These are phyloP conservation scores for Sylvicapra grimmia DNA, from an alignment of 2,113 vertebrate species.

Conservation along the genomic window DNA sequence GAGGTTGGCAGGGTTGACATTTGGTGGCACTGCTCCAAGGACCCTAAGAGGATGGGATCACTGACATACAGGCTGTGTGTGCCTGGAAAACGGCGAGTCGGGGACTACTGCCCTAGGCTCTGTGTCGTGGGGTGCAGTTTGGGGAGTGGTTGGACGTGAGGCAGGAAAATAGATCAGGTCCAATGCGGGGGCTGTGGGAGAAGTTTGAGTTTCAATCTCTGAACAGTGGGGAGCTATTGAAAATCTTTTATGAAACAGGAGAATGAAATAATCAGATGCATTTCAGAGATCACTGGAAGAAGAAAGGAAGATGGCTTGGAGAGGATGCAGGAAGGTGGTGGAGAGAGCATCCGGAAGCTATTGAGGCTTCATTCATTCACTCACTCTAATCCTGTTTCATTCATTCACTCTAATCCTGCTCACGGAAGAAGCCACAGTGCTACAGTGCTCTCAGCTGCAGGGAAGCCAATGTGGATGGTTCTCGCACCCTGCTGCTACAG, in stretches of 20 bases:
- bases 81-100: background rate
- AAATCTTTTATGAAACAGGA: background rate
- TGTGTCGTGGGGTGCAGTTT: background rate
- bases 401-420: background rate
- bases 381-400: background rate
- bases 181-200: background rate
- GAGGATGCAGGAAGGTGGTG: background rate
- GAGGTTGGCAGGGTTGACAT: background rate
- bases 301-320: background rate
- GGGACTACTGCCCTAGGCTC: background rate
- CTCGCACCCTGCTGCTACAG: fast-evolving
- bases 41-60: background rate
- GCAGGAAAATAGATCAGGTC: background rate
- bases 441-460: background rate
- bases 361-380: background rate
- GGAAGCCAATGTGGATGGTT: background rate
- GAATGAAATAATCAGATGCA: background rate
- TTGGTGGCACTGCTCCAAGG: background rate
- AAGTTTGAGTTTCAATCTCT: background rate
- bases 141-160: background rate
- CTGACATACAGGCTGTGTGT: background rate
- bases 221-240: background rate
- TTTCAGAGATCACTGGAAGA: background rate
- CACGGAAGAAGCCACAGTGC: background rate
- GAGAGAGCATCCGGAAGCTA: background rate